A percentile compares a stretch with the other conserved stretches of the same genome.
Conservation (phyloP, 2,888 invertebrate species). For the Drosophila tripunctata region DNA sequence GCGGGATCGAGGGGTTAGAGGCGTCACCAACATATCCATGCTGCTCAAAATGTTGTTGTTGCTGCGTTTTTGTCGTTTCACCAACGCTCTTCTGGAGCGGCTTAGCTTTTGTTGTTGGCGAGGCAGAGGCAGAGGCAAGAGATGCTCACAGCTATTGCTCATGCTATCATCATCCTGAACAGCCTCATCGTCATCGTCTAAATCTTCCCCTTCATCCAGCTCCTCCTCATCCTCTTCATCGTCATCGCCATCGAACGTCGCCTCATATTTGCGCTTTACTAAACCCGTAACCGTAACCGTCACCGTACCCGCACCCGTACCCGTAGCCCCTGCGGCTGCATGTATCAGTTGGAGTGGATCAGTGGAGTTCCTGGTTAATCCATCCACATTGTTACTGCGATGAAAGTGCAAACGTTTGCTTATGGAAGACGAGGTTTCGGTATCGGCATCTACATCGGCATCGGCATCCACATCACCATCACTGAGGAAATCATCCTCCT, state of each 20-base stretch:
- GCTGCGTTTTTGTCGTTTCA: conserved; percentile 56
- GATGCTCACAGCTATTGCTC: conserved; percentile 50
- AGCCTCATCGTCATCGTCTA: conserved; percentile 19
- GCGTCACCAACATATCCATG: conserved; percentile 26
- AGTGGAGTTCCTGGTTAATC: too few relatives aligned
- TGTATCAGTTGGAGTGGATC: conserved; percentile 82
- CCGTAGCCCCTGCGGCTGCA: conserved; percentile 37
- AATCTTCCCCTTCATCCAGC: conserved; percentile 17
- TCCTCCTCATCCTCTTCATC: conserved; percentile 51
- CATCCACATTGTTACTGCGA: conserved; percentile 55
- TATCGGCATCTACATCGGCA: conserved; percentile 44
- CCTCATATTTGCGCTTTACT: conserved; percentile 69
- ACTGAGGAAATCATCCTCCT: conserved; percentile 78
- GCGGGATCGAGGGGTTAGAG: conserved; percentile 21
- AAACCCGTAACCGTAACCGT: conserved; percentile 43
- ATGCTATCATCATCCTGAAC: conserved; percentile 47
- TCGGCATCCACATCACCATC: conserved; percentile 51
- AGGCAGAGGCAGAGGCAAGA: conserved; percentile 24
- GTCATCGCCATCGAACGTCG: conserved; percentile 57
- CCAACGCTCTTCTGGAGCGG: conserved; percentile 27
- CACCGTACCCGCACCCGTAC: neutral
- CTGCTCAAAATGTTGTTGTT: conserved; percentile 51
- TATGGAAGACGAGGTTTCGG: conserved; percentile 75
- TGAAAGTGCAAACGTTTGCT: conserved; percentile 53
- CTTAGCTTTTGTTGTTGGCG: conserved; percentile 43